A percentile compares a stretch with the other conserved stretches of the same genome.
These are phyloP conservation scores for Hypomecis punctinalis DNA, from an alignment of 2,888 invertebrate species.

Conservation along the genomic window DNA sequence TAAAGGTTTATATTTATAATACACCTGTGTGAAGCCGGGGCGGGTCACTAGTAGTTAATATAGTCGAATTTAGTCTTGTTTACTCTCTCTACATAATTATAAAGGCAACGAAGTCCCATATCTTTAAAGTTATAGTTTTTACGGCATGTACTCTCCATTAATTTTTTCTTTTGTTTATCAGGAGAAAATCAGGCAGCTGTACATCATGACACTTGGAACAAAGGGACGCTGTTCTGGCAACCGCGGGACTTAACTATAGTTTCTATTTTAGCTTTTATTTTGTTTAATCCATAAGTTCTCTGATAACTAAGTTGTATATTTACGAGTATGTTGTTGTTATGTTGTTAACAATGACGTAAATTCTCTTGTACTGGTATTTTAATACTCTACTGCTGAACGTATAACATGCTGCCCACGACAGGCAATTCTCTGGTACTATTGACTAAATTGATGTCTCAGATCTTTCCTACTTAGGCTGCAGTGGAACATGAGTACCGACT, in stretches of 20 bases:
- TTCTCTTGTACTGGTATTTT: background rate
- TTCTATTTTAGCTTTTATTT: constrained; percentile 57
- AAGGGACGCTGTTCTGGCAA: constrained; percentile 75
- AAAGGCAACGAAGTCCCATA: background rate
- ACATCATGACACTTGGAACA: constrained; percentile 86
- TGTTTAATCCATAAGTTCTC: constrained; percentile 60
- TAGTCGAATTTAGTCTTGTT: too few species aligned
- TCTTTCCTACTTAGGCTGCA: too few species aligned
- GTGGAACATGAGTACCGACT: too few species aligned
- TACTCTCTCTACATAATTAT: background rate
- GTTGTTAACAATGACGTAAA: background rate
- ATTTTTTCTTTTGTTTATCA: constrained; percentile 52
- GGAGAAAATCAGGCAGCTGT: constrained; percentile 87
- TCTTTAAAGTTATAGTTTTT: background rate
- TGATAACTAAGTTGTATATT: constrained; percentile 22
- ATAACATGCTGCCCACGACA: too few species aligned
- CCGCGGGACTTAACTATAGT: constrained; percentile 61
- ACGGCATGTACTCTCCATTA: background rate
- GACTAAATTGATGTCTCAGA: too few species aligned
- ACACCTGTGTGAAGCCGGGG: too few species aligned
- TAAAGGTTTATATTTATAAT: too few species aligned
- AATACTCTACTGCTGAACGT: background rate
- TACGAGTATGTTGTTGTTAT: too few species aligned
- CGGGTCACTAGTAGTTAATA: too few species aligned
- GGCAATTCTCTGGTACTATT: too few species aligned